Conservation (phyloP, 2,888 invertebrate genomes). For the Xestoiulus laeticollis region DNA sequence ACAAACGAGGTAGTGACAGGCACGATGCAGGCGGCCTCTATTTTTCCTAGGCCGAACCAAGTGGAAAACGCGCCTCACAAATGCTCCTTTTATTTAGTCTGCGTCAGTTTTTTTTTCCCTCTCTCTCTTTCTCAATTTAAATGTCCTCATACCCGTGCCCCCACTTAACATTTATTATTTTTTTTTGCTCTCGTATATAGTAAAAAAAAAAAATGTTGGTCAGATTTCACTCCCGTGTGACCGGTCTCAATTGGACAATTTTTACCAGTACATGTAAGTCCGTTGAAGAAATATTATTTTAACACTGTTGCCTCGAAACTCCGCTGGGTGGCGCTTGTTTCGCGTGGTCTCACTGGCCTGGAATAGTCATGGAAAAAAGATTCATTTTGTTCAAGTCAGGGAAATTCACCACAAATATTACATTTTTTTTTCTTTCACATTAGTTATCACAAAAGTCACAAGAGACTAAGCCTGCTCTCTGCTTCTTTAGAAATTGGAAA, state of each 20-base stretch:
- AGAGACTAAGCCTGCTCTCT: too few relatives aligned
- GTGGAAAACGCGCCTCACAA: neutral
- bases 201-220: neutral
- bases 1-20: conserved; percentile 30
- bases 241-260: neutral
- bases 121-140: neutral
- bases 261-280: neutral
- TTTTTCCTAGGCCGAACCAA: neutral
- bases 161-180: conserved; percentile 23
- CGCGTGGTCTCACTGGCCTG: too few relatives aligned
- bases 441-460: too few relatives aligned
- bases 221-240: neutral
- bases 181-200: neutral
- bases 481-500: too few relatives aligned
- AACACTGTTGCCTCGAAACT: neutral
- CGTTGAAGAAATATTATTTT: neutral
- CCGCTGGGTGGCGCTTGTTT: neutral
- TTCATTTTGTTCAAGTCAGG: neutral
- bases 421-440: too few relatives aligned
- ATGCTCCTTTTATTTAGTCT: conserved; percentile 14
- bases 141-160: neutral
- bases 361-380: too few relatives aligned
- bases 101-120: neutral
- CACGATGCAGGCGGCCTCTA: conserved; percentile 41
- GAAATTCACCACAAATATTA: too few relatives aligned